A percentile compares a stretch with the other conserved stretches of the same genome.
Evolutionary conservation across 2,888 invertebrate species (phyloP).

Genomic region (Leucoma salicis): DNA sequence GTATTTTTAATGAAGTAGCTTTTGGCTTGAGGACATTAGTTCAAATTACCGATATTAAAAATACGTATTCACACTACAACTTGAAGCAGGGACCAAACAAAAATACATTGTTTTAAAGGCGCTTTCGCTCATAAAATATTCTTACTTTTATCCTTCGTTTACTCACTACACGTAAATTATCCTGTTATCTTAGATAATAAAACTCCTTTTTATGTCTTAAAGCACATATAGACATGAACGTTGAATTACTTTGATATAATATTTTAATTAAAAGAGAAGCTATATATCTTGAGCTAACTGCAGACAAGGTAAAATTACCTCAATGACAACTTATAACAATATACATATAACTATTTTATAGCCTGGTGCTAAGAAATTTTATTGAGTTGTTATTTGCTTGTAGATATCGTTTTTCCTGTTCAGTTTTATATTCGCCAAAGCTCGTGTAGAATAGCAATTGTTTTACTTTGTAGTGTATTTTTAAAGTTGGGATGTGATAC

Average conservation of each 20-base stretch:
- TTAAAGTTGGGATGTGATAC: background rate
- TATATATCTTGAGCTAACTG: background rate
- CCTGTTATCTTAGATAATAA: constrained; percentile 5
- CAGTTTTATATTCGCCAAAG: background rate
- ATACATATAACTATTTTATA: constrained; percentile 4
- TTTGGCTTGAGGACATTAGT: no score
- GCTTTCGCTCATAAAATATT: background rate
- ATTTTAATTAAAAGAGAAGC: constrained; percentile 6
- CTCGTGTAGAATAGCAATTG: background rate
- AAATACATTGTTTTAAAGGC: background rate
- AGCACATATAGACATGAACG: background rate
- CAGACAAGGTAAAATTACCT: constrained; percentile 1
- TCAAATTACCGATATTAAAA: no score
- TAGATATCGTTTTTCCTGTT: constrained; percentile 2
- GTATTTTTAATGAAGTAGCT: no score
- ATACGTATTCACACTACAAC: no score
- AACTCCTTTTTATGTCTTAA: constrained; percentile 6
- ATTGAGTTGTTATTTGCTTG: background rate
- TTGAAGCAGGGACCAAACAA: no score
- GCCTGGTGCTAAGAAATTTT: constrained; percentile 2
- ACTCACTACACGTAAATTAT: background rate
- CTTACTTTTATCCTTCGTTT: background rate
- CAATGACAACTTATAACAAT: constrained; percentile 9
- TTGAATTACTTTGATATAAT: constrained; percentile 4
- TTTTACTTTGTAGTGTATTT: background rate